phyloP scores from a whole-genome alignment of 2,113 vertebrate genomes.

The Bufo gargarizans region DNA sequence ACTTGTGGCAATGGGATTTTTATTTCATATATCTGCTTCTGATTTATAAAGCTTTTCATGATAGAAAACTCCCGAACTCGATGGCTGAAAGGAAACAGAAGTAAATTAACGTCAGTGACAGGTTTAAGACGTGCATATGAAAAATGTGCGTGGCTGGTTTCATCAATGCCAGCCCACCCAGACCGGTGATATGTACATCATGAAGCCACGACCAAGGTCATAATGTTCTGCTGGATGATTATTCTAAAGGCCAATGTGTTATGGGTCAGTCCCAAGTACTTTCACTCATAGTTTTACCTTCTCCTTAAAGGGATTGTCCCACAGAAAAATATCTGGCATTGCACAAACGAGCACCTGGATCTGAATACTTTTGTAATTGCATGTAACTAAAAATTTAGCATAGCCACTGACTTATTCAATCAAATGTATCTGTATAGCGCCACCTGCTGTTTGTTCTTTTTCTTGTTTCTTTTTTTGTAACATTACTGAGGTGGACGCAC shows the following conservation, averaged over 20 bases:
- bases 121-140: slow-evolving; percentile 28
- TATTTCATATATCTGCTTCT: slow-evolving; percentile 50
- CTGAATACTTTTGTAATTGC: no score
- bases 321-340: not conserved
- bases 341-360: no score
- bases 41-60: slow-evolving; percentile 46
- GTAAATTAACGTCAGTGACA: slow-evolving; percentile 35
- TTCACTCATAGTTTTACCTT: not conserved
- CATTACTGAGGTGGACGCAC: no score
- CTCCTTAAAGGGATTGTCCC: not conserved
- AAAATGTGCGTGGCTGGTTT: slow-evolving; percentile 12
- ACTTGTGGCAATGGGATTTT: slow-evolving; percentile 35
- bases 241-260: not conserved
- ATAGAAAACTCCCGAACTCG: not conserved
- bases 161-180: not conserved
- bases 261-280: not conserved
- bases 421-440: no score
- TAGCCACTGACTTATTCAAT: no score
- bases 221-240: not conserved
- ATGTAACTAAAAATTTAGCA: no score
- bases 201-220: not conserved
- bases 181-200: not conserved
- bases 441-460: no score
- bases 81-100: slow-evolving; percentile 23
- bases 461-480: no score